Evolutionary conservation across 2,888 invertebrate species (phyloP).

Genomic region (Tetrapedia diversipes): DNA sequence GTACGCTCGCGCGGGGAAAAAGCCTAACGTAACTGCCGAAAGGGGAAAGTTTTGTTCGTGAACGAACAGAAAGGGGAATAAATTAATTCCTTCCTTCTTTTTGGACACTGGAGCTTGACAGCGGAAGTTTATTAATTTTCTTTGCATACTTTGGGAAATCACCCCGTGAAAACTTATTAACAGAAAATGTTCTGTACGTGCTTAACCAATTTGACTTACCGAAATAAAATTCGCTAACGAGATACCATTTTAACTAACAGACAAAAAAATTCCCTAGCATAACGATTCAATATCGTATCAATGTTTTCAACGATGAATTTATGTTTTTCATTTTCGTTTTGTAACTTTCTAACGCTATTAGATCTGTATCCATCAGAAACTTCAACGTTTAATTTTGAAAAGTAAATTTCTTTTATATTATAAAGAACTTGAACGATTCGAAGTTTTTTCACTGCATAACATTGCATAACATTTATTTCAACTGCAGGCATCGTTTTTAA

Average conservation of each 20-base stretch:
- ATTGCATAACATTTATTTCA: not conserved
- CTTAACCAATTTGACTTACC: not conserved
- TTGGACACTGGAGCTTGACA: not conserved
- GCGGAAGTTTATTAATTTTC: constrained; percentile 30
- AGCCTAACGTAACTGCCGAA: constrained; percentile 10
- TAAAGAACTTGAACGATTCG: no score
- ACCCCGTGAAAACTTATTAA: no score
- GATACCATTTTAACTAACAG: no score
- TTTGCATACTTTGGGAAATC: not conserved
- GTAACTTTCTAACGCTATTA: no score
- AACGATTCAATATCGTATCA: no score
- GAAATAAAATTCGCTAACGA: not conserved
- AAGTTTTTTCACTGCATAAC: no score
- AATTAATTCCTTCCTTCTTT: constrained; percentile 42
- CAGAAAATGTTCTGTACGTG: not conserved
- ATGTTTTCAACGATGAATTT: not conserved
- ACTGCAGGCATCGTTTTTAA: not conserved
- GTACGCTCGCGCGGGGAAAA: constrained; percentile 21
- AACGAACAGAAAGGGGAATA: constrained; percentile 24
- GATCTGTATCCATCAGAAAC: no score
- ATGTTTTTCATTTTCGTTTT: no score
- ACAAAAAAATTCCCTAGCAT: no score
- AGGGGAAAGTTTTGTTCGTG: constrained; percentile 32
- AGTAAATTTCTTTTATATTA: no score
- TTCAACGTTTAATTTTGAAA: no score